Conservation (phyloP, 2,888 invertebrate genomes). For the Uloborus plumipes region DNA sequence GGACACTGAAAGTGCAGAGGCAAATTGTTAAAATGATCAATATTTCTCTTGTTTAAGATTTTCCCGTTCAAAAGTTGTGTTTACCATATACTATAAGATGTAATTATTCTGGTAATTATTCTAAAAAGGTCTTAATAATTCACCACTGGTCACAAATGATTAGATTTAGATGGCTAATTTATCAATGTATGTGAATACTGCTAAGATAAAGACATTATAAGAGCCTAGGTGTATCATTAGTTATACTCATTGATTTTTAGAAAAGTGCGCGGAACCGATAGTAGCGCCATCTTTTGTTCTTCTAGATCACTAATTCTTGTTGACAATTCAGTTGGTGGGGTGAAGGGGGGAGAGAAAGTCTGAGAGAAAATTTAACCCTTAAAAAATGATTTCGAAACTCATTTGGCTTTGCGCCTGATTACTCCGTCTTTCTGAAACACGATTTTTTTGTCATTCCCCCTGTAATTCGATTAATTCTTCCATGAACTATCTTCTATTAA, state of each 20-base stretch:
- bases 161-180: slow-evolving; percentile 1
- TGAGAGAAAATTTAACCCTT: slow-evolving; percentile 7
- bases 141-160: neutral
- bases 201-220: neutral
- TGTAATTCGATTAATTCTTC: slow-evolving; percentile 55
- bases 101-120: neutral
- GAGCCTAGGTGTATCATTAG: neutral
- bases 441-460: slow-evolving; percentile 18
- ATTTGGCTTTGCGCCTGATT: slow-evolving; percentile 55
- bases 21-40: too few relatives aligned
- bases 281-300: slow-evolving; percentile 51
- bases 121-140: neutral
- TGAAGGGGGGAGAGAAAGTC: neutral
- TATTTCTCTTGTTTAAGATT: too few relatives aligned
- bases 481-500: slow-evolving; percentile 55
- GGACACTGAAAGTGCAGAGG: too few relatives aligned
- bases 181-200: neutral
- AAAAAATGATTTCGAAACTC: slow-evolving; percentile 35
- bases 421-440: slow-evolving; percentile 18
- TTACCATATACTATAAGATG: too few relatives aligned
- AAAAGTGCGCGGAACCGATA: slow-evolving; percentile 19
- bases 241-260: slow-evolving; percentile 8
- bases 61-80: too few relatives aligned
- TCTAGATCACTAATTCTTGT: slow-evolving; percentile 30
- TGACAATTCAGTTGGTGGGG: neutral